Percentiles rank a stretch among this genome's conserved stretches.
These are phyloP conservation scores for Molossus alvarezi DNA, from an alignment of 2,797 vertebrate genomes.

Conservation along the genomic window DNA sequence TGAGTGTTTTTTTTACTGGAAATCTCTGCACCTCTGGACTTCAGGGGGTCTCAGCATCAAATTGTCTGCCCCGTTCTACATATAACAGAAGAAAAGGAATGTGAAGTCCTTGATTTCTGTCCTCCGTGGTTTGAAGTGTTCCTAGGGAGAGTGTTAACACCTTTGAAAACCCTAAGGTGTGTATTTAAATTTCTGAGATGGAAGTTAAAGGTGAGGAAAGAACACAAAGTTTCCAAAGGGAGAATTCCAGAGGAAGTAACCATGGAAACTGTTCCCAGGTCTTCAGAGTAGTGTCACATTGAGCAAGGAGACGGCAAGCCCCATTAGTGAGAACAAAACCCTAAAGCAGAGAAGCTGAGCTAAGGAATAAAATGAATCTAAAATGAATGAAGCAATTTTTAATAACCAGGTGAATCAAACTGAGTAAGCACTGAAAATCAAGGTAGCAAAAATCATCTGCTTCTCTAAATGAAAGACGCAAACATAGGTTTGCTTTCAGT, in stretches of 20 bases:
- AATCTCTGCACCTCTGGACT: constrained; percentile 30
- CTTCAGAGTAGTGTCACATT: constrained; percentile 76
- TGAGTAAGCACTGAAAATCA: constrained; percentile 62
- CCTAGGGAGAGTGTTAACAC: constrained; percentile 69
- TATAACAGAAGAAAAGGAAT: constrained; percentile 58
- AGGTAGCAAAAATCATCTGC: constrained; percentile 43
- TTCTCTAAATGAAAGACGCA: constrained; percentile 53
- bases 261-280: constrained; percentile 83
- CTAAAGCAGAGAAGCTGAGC: constrained; percentile 66
- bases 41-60: constrained; percentile 57
- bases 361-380: constrained; percentile 66
- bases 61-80: constrained; percentile 10
- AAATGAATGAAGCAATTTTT: constrained; percentile 69
- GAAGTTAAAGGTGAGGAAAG: constrained; percentile 79
- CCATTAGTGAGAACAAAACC: constrained; percentile 66
- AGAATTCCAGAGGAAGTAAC: constrained; percentile 84
- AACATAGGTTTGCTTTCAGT: neutral
- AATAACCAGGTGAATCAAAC: constrained; percentile 72
- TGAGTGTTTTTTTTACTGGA: neutral
- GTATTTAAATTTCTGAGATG: constrained; percentile 78
- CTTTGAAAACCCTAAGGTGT: constrained; percentile 66
- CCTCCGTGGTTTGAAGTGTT: constrained; percentile 65
- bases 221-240: constrained; percentile 80
- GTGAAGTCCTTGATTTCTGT: constrained; percentile 65
- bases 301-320: constrained; percentile 54